Evolutionary conservation across 2,888 invertebrate genomes (phyloP).

Genomic region (Caenorhabditis sp.): DNA sequence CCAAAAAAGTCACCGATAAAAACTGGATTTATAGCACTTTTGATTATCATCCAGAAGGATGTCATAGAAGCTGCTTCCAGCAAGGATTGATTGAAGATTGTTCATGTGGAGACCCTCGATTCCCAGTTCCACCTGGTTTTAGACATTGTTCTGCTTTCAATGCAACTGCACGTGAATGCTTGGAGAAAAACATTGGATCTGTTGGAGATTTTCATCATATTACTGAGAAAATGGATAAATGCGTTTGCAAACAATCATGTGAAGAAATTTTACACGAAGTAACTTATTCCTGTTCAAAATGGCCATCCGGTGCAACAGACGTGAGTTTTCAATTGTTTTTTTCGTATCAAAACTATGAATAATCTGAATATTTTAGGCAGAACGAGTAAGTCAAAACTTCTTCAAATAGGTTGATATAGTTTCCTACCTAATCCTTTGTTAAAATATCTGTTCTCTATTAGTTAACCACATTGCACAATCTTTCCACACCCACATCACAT

Average conservation of each 20-base stretch:
- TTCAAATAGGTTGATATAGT: background rate
- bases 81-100: constrained; percentile 52
- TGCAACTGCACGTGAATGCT: constrained; percentile 56
- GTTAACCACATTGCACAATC: background rate
- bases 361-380: constrained; percentile 25
- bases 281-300: constrained; percentile 57
- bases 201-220: constrained; percentile 60
- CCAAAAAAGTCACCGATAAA: constrained; percentile 26
- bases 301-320: constrained; percentile 63
- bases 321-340: constrained; percentile 30
- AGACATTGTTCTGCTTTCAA: constrained; percentile 58
- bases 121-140: constrained; percentile 47
- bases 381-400: constrained; percentile 32
- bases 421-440: background rate
- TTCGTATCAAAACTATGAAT: background rate
- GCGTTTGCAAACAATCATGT: constrained; percentile 56
- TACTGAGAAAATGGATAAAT: constrained; percentile 53
- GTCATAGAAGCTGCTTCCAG: constrained; percentile 61
- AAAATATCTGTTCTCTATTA: background rate
- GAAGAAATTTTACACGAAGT: constrained; percentile 52
- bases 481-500: background rate
- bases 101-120: constrained; percentile 58
- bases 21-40: constrained; percentile 52
- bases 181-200: constrained; percentile 52
- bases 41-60: constrained; percentile 61